Base-by-base conservation (phyloP, 30 jellyfish, hydroid and myxozoan genomes). In the Mastigias papua region DNA sequence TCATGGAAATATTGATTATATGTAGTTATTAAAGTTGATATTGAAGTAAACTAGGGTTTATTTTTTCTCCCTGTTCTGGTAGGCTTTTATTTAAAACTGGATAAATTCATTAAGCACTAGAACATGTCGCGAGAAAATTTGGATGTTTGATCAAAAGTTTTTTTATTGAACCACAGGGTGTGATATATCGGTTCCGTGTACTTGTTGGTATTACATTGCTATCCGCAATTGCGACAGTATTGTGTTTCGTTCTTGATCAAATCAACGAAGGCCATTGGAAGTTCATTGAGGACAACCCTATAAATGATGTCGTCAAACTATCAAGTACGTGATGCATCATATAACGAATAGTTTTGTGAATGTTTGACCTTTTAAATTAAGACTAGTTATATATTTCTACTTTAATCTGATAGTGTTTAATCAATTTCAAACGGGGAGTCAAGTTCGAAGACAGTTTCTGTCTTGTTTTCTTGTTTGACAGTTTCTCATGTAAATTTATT, bases 321-420 rank as follows among this genome's bases (percentile, higher is more conserved):
- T 95, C 99, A 22, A 95, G 99, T 95, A 62, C 51, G 98, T 83
- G n/a, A n/a, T n/a, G n/a, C n/a, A n/a, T n/a, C n/a, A n/a, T n/a
- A n/a, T n/a, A n/a, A n/a, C n/a, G n/a, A n/a, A n/a, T n/a, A n/a
- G n/a, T n/a, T n/a, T n/a, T n/a, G n/a, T n/a, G n/a, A n/a, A n/a
- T n/a, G n/a, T n/a, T n/a, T n/a, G n/a, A n/a, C n/a, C n/a, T n/a
- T n/a, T n/a, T n/a, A n/a, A n/a, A n/a, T n/a, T n/a, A n/a, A n/a
- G n/a, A n/a, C n/a, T n/a, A n/a, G n/a, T n/a, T n/a, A n/a, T n/a
- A n/a, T n/a, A n/a, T n/a, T n/a, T n/a, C n/a, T n/a, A n/a, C n/a
- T n/a, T n/a, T n/a, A n/a, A n/a, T n/a, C n/a, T n/a, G n/a, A n/a
- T n/a, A n/a, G n/a, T n/a, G n/a, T n/a, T n/a, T n/a, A n/a, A n/a